Evolutionary conservation across 2,888 invertebrate species (phyloP).

Genomic region (Smittia sp.): DNA sequence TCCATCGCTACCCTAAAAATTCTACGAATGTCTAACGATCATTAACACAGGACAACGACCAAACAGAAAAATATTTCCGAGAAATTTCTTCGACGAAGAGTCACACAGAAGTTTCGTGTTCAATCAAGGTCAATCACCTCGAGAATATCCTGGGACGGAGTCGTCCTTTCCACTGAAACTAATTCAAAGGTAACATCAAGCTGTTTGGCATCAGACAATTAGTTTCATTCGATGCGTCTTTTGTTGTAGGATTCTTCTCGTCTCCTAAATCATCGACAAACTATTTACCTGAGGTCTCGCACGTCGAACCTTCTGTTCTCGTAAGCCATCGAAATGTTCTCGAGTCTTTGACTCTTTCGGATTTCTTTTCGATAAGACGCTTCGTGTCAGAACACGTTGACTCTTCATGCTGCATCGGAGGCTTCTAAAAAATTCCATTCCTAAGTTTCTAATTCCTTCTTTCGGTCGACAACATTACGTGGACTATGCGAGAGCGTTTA

Average conservation of each 20-base stretch:
- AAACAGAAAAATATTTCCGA: neutral
- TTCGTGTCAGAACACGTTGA: too few relatives aligned
- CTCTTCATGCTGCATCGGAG: too few relatives aligned
- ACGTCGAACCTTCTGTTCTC: too few relatives aligned
- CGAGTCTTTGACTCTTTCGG: too few relatives aligned
- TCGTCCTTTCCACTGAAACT: neutral
- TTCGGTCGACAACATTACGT: too few relatives aligned
- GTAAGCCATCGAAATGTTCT: too few relatives aligned
- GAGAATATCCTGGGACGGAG: neutral
- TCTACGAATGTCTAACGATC: conserved; percentile 4
- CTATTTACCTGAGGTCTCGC: neutral
- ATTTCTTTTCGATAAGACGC: too few relatives aligned
- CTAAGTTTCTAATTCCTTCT: too few relatives aligned
- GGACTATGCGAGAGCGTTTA: too few relatives aligned
- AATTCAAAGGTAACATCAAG: neutral
- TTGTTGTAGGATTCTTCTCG: neutral
- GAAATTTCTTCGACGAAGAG: conserved; percentile 15
- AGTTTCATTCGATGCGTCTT: neutral
- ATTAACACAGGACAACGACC: conserved; percentile 30
- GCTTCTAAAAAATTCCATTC: too few relatives aligned
- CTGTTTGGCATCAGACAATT: neutral
- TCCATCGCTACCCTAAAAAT: conserved; percentile 1
- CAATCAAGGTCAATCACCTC: conserved; percentile 26
- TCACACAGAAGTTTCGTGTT: conserved; percentile 12
- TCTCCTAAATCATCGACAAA: conserved; percentile 7